These are phyloP conservation scores for Chironomus riparius DNA, from an alignment of 2,888 invertebrate species.

Conservation along the genomic window DNA sequence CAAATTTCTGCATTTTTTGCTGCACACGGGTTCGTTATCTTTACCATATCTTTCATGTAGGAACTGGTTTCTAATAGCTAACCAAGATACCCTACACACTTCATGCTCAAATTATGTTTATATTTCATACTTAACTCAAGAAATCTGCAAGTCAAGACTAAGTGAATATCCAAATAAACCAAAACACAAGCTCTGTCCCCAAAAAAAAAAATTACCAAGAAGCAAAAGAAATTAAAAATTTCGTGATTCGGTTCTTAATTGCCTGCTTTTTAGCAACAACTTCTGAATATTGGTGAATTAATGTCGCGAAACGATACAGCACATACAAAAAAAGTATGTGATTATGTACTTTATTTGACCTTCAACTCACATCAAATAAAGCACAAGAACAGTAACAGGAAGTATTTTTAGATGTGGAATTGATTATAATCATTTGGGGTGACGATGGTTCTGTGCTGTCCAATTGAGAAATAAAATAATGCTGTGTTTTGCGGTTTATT, in stretches of 20 bases:
- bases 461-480: neutral
- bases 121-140: no score
- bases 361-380: neutral
- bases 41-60: no score
- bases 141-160: no score
- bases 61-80: no score
- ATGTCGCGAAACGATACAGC: neutral
- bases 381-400: neutral
- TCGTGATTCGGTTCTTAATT: neutral
- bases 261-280: neutral
- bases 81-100: no score
- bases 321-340: neutral
- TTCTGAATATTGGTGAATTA: neutral
- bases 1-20: no score
- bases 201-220: no score
- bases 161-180: no score
- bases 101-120: no score
- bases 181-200: no score
- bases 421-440: neutral
- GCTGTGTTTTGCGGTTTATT: neutral
- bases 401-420: neutral
- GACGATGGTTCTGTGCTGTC: neutral
- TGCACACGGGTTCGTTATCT: no score
- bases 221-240: neutral
- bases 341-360: neutral